Percentiles rank a stretch among this genome's conserved stretches.
Conservation (phyloP, 2,113 vertebrate genomes). For the Tyrannus savana region DNA sequence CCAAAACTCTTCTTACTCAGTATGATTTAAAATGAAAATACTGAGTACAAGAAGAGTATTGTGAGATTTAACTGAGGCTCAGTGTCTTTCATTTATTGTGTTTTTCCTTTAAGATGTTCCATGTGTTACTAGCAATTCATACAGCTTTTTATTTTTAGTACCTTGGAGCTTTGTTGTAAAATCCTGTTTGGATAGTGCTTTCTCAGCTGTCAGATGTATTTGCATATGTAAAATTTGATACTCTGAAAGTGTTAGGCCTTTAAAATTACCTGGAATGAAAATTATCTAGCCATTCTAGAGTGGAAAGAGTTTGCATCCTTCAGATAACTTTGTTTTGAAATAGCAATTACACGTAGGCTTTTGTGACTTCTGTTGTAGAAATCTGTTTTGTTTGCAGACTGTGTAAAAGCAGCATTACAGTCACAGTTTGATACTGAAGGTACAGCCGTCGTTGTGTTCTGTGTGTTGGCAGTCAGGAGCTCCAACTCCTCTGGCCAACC, state of each 20-base stretch:
- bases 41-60: neutral
- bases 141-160: neutral
- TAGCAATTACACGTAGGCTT: neutral
- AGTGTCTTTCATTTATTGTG: neutral
- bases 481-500: neutral
- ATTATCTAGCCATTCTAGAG: neutral
- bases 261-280: neutral
- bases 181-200: neutral
- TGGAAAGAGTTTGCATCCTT: neutral
- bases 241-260: neutral
- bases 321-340: neutral
- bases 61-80: neutral
- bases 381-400: neutral
- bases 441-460: fast-evolving
- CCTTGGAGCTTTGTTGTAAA: neutral
- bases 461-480: neutral
- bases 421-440: neutral
- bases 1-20: neutral
- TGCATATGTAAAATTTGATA: neutral
- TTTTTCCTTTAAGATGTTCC: neutral
- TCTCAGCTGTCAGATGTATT: neutral
- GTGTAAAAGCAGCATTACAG: neutral
- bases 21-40: neutral
- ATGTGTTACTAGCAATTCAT: neutral
- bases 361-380: neutral